phyloP scores from a whole-genome alignment of 2,797 vertebrate species.

The Chiloscyllium punctatum region DNA sequence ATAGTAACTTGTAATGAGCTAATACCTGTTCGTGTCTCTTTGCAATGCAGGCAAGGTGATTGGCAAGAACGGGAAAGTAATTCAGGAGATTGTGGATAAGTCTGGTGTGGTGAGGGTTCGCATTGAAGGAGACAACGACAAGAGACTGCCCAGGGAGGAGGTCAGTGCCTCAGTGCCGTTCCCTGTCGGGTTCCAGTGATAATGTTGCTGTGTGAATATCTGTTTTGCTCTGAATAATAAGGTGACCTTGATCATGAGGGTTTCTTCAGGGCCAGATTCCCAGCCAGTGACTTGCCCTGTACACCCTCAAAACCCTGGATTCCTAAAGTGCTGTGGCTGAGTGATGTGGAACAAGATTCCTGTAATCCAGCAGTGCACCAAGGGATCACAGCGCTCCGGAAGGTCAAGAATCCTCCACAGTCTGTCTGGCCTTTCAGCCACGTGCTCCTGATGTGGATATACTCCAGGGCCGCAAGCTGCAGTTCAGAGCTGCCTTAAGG shows the following conservation, averaged over 20 bases:
- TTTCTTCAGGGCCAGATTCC: not conserved
- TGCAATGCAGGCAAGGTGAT: slow-evolving; percentile 75
- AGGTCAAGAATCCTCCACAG: not conserved
- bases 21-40: not conserved
- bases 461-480: not conserved
- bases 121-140: slow-evolving; percentile 87
- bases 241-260: not conserved
- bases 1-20: not conserved
- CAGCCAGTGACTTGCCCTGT: not conserved
- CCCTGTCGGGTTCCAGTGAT: not conserved
- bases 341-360: not conserved
- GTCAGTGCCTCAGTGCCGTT: slow-evolving; percentile 55
- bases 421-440: not conserved
- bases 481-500: not conserved
- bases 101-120: slow-evolving; percentile 85
- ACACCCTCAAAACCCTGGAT: not conserved
- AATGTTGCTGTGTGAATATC: not conserved
- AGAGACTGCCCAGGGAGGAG: slow-evolving; percentile 83
- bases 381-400: not conserved
- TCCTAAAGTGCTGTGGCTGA: not conserved
- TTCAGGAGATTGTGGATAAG: slow-evolving; percentile 91
- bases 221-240: not conserved
- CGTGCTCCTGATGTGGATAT: not conserved
- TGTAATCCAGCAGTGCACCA: not conserved
- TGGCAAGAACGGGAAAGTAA: slow-evolving; percentile 86